Percentiles rank a stretch among this genome's conserved stretches.
Evolutionary conservation across 1,140 invertebrate species (phyloP).

Genomic region (Helicoverpa zea): DNA sequence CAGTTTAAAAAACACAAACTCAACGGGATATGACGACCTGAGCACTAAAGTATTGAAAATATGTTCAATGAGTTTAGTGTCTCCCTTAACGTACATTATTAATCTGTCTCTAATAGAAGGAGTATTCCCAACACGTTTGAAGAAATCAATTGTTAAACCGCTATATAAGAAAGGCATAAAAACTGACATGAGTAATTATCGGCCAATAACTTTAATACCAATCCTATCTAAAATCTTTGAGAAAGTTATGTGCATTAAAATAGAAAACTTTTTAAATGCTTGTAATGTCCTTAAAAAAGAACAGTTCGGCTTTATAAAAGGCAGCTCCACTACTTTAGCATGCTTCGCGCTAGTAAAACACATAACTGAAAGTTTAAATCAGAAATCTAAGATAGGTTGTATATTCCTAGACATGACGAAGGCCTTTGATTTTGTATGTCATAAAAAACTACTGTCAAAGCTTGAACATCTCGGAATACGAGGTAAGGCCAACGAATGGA

Average conservation of each 20-base stretch:
- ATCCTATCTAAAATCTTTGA: constrained; percentile 7
- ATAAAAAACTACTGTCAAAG: no score
- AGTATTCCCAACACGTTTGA: background rate
- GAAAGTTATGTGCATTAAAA: constrained; percentile 20
- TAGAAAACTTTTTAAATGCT: no score
- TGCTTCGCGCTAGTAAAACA: no score
- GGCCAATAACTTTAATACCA: background rate
- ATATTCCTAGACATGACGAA: no score
- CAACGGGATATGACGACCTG: background rate
- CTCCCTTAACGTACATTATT: background rate
- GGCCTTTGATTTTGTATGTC: no score
- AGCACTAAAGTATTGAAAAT: constrained; percentile 14
- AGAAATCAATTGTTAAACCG: background rate
- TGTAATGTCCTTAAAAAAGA: no score
- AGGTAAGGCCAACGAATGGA: no score
- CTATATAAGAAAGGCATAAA: background rate
- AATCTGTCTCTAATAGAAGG: background rate
- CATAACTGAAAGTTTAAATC: no score
- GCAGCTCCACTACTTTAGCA: no score
- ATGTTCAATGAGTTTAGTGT: background rate
- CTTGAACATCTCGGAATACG: no score
- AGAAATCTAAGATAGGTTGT: no score
- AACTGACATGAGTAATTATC: background rate
- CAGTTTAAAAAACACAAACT: background rate
- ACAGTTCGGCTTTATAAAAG: no score